phyloP scores from a whole-genome alignment of 2,797 vertebrate genomes.

The Caiman crocodilus region DNA sequence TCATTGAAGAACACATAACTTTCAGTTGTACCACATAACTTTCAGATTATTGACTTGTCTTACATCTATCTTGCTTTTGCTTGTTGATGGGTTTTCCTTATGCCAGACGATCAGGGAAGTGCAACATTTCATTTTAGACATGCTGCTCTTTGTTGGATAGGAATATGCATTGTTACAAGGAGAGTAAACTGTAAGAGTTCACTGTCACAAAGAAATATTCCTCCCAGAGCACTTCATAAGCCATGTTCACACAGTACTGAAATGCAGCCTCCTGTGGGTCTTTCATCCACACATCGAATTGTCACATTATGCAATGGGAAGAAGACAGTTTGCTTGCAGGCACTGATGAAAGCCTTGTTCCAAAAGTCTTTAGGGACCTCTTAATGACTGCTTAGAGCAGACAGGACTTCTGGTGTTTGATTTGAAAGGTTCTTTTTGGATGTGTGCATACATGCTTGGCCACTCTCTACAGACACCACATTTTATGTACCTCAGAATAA shows the following conservation, averaged over 20 bases:
- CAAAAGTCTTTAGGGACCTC: conserved; percentile 48
- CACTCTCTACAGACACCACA: conserved; percentile 13
- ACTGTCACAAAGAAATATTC: conserved; percentile 45
- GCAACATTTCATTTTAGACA: conserved; percentile 16
- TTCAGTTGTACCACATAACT: conserved; percentile 10
- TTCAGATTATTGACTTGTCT: background rate
- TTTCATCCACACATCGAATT: conserved; percentile 58
- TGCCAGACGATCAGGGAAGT: conserved; percentile 11
- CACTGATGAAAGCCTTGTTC: conserved; percentile 51
- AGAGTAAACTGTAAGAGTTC: conserved; percentile 39
- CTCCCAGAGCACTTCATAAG: conserved; percentile 43
- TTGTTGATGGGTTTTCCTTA: conserved; percentile 51
- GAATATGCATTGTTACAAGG: background rate
- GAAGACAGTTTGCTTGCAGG: conserved; percentile 53
- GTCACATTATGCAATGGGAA: conserved; percentile 34
- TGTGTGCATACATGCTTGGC: conserved; percentile 30
- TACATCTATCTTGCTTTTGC: conserved; percentile 30
- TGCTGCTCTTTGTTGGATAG: conserved; percentile 55
- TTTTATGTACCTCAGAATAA: conserved; percentile 24
- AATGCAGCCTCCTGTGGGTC: conserved; percentile 60
- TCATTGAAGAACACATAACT: background rate
- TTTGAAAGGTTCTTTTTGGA: conserved; percentile 55
- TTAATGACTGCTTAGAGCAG: conserved; percentile 53
- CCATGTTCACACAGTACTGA: conserved; percentile 44
- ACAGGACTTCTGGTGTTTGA: conserved; percentile 22